Evolutionary conservation across 2,888 invertebrate species (phyloP), one percentile per base, ranked within the genome.

Genomic region (Merodon equestris): DNA sequence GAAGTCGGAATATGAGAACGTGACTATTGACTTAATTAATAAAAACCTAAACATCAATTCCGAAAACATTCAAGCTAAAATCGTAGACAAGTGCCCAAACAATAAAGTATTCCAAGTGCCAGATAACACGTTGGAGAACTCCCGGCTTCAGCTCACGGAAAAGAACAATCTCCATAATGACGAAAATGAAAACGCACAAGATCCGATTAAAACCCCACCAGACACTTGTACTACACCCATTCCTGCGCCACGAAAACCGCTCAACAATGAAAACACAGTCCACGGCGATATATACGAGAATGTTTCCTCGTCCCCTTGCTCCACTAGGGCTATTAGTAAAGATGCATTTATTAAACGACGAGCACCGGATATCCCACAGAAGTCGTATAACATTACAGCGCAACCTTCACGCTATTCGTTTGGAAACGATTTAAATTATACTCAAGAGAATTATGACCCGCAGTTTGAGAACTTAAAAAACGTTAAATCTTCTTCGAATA

Each of bases 1-100:
- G 3, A 83, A 85, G 74, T 82, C 83, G 40, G 86, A 87, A 83
- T 88, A 88, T 68, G 89, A 88, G 82, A 88, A 88, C 81, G 86
- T 89, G 0, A 83, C 85, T 42, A 86, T 88, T 18, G 84, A 85
- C 57, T 75, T 83, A 17, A 84, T 85, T 0, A 84, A 84, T 50
- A 87, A 87, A 79, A 85, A 86, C 74, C 79, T 86, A 1, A 86
- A 85, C 58, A 88, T 87, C 2, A 85, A 86, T 54, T 84, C 84
- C 1, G 85, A 86, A 67, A 87, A 88, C 60, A 74, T 87, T 40
- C 86, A 88, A 50, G 76, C 82, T 1, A 86, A 84, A 60, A 82
- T 82, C 9, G 82, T 73, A 19, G 86, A 87, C 17, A 88, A 88
- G 81, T 83, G 85, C 53, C 84, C 84, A 15, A 84, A 85, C 61